Evolutionary conservation across 2,888 invertebrate genomes (phyloP).

Genomic region (Scaptomyza cyrtandrae): DNA sequence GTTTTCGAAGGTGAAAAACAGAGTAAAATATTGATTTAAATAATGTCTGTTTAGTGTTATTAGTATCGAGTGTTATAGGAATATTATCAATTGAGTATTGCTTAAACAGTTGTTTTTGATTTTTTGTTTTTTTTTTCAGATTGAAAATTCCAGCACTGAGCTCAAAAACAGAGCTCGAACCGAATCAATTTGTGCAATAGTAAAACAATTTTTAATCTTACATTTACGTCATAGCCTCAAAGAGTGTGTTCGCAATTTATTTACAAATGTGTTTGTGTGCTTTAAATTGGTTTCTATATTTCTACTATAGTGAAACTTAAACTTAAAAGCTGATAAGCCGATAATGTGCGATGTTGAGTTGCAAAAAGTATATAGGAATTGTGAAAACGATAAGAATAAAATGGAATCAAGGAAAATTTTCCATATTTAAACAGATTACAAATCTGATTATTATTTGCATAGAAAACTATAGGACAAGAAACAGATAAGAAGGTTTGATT

Average conservation of each 20-base stretch:
- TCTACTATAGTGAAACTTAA: background rate
- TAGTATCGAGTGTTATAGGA: background rate
- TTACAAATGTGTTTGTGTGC: background rate
- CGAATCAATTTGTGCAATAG: background rate
- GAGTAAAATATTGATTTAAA: too few species aligned
- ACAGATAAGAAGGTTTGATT: too few species aligned
- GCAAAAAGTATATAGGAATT: background rate
- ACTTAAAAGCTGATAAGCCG: constrained; percentile 10
- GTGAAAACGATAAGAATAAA: too few species aligned
- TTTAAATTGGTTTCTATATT: too few species aligned
- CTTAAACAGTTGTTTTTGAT: constrained; percentile 10
- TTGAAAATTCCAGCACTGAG: background rate
- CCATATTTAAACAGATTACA: too few species aligned
- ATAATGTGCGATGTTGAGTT: background rate
- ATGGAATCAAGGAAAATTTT: too few species aligned
- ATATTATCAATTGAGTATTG: background rate
- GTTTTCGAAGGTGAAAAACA: background rate
- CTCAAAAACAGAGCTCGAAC: background rate
- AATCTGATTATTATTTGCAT: too few species aligned
- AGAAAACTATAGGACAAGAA: too few species aligned
- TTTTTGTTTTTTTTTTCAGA: background rate
- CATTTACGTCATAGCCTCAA: background rate
- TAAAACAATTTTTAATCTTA: background rate
- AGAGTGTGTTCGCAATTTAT: background rate
- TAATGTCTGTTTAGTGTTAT: background rate